A percentile compares a stretch with the other conserved stretches of the same genome.
Evolutionary conservation across 2,113 vertebrate species (phyloP).

Genomic region (Thamnophis sirtalis): DNA sequence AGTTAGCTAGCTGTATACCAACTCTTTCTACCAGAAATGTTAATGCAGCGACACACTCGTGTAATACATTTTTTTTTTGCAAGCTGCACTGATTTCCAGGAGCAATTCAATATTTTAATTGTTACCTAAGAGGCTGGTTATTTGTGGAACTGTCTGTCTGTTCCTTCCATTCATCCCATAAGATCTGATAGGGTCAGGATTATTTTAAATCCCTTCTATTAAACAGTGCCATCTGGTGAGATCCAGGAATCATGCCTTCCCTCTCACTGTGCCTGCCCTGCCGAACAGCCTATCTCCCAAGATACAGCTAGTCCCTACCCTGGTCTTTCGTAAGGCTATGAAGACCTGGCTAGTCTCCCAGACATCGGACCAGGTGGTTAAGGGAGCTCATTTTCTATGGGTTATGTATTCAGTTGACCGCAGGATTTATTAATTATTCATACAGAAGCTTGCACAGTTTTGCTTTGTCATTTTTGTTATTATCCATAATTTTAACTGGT

Average conservation of each 20-base stretch:
- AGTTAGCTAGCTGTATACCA: slow-evolving; percentile 24
- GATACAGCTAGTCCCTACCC: neutral
- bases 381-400: neutral
- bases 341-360: neutral
- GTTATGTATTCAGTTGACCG: neutral
- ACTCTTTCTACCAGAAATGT: slow-evolving; percentile 7
- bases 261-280: neutral
- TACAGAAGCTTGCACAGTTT: neutral
- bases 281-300: neutral
- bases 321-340: neutral
- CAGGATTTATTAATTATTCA: neutral
- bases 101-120: neutral
- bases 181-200: neutral
- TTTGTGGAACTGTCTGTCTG: neutral
- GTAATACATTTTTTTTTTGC: neutral
- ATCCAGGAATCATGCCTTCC: neutral
- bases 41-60: neutral
- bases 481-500: neutral
- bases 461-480: neutral
- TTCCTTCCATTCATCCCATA: neutral
- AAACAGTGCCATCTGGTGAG: neutral
- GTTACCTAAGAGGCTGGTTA: neutral
- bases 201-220: neutral
- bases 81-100: neutral
- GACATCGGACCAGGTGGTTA: neutral